Conservation (phyloP, 2,113 vertebrate genomes). For the Pogonocichla stellata region DNA sequence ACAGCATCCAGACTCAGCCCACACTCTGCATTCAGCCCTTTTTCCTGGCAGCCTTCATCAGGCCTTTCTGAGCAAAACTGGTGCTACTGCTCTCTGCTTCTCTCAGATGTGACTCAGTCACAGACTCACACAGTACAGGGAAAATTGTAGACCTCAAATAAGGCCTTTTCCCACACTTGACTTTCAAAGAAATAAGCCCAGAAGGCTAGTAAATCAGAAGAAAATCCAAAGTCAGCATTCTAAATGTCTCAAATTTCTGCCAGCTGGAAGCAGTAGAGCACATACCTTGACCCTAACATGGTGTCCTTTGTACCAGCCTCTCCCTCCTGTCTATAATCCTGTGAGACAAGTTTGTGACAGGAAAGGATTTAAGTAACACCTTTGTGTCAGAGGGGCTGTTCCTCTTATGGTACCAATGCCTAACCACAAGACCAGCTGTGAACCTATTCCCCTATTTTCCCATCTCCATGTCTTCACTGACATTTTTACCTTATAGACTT, state of each 20-base stretch:
- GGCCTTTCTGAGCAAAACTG: neutral
- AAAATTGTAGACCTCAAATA: neutral
- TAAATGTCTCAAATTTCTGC: neutral
- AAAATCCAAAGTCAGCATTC: slow-evolving; percentile 14
- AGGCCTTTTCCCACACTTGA: neutral
- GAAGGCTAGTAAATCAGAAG: slow-evolving; percentile 1
- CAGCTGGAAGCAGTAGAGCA: slow-evolving; percentile 4
- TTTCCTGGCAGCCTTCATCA: neutral
- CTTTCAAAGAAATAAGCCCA: neutral
- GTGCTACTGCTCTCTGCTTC: neutral
- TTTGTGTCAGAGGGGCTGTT: neutral
- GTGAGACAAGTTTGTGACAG: neutral
- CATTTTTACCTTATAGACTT: neutral
- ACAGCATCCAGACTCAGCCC: neutral
- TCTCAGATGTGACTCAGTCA: neutral
- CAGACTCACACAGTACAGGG: neutral
- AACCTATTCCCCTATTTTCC: neutral
- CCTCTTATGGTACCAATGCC: neutral
- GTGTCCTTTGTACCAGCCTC: slow-evolving; percentile 11
- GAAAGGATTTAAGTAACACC: neutral
- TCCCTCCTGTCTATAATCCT: neutral
- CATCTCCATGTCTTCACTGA: neutral
- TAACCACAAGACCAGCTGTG: neutral
- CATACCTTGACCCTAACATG: slow-evolving; percentile 3
- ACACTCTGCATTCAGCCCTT: neutral